A percentile compares a stretch with the other conserved stretches of the same genome.
These are phyloP conservation scores for Epirrhoe alternata DNA, from an alignment of 2,888 invertebrate genomes.

Conservation along the genomic window DNA sequence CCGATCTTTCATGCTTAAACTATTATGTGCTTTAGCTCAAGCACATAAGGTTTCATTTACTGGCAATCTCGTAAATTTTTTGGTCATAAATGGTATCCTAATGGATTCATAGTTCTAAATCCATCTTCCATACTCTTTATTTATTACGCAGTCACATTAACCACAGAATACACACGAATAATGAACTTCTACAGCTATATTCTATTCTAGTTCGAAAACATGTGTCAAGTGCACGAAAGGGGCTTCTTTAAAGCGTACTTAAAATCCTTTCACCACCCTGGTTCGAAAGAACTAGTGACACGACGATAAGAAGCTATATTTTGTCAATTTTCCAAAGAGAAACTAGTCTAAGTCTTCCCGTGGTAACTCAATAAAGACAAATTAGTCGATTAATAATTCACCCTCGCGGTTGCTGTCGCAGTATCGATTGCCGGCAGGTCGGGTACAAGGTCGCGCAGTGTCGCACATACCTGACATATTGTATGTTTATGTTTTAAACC, in stretches of 20 bases:
- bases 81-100: not conserved
- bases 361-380: constrained; percentile 27
- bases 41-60: too few species aligned
- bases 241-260: too few species aligned
- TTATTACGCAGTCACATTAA: not conserved
- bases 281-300: too few species aligned
- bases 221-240: too few species aligned
- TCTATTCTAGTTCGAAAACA: too few species aligned
- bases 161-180: not conserved
- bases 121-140: not conserved
- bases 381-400: constrained; percentile 39
- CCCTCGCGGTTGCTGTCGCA: constrained; percentile 46
- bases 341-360: not conserved
- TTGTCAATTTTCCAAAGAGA: not conserved
- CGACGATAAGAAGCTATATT: not conserved
- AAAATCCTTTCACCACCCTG: too few species aligned
- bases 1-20: too few species aligned
- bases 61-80: too few species aligned
- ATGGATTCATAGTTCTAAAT: not conserved
- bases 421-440: constrained; percentile 65
- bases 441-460: constrained; percentile 65
- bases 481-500: constrained; percentile 5
- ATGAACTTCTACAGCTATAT: not conserved
- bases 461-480: constrained; percentile 38
- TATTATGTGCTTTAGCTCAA: too few species aligned